Conservation (phyloP, 2,797 vertebrate species). For the Pygocentrus nattereri region DNA sequence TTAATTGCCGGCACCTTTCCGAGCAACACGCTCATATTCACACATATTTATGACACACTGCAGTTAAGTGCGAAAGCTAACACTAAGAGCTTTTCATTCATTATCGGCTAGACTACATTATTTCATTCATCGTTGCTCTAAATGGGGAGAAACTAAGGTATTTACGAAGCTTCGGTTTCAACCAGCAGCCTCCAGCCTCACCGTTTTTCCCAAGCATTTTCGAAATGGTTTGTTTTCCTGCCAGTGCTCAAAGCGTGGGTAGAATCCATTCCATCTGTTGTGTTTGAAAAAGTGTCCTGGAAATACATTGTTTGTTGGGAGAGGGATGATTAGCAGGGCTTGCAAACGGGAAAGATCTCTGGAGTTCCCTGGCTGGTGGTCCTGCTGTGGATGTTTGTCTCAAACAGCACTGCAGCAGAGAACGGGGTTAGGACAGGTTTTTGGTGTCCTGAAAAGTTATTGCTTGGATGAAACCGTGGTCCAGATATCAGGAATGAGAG, state of each 20-base stretch:
- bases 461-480: conserved; percentile 46
- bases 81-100: conserved; percentile 4
- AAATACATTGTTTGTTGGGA: conserved; percentile 33
- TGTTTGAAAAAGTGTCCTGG: conserved; percentile 24
- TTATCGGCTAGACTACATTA: conserved; percentile 13
- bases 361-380: background rate
- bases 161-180: conserved; percentile 16
- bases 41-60: background rate
- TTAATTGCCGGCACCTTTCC: conserved; percentile 6
- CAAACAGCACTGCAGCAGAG: background rate
- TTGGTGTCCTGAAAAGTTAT: conserved; percentile 23
- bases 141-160: conserved; percentile 6
- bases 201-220: conserved; percentile 6
- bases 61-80: conserved; percentile 10
- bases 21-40: background rate
- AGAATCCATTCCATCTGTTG: conserved; percentile 49
- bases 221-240: conserved; percentile 22
- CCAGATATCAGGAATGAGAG: conserved; percentile 47
- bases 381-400: background rate
- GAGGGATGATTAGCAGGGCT: conserved; percentile 6
- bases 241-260: conserved; percentile 36
- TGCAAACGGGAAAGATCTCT: background rate
- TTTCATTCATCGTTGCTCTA: conserved; percentile 32
- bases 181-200: conserved; percentile 15
- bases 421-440: background rate